Percentiles rank a stretch among this genome's conserved stretches.
Evolutionary conservation across 30 jellyfish, hydroid and myxozoan genomes (phyloP).

Genomic region (Cassiopea xamachana): DNA sequence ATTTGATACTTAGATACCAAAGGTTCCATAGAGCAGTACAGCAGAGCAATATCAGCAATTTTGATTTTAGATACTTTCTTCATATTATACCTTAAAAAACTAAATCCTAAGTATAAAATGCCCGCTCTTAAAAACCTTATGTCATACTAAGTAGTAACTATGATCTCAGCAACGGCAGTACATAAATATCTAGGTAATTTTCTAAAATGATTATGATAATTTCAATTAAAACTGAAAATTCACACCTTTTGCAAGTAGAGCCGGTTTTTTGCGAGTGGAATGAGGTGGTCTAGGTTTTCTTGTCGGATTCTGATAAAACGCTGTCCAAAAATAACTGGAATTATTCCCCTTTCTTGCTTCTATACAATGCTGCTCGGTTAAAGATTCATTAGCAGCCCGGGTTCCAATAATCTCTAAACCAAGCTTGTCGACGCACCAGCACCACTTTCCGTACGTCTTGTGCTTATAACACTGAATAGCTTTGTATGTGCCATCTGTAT

Average conservation of each 20-base stretch:
- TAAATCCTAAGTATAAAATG: no score
- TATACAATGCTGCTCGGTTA: conserved; percentile 79
- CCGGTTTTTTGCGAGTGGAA: conserved; percentile 39
- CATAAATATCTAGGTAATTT: no score
- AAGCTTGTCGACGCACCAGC: conserved; percentile 95
- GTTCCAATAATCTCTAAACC: conserved; percentile 97
- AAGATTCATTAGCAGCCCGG: conserved; percentile 68
- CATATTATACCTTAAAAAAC: no score
- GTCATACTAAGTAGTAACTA: no score
- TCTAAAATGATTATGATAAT: no score
- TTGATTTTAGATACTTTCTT: no score
- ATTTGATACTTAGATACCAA: no score
- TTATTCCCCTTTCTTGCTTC: conserved; percentile 72
- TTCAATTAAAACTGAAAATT: neutral
- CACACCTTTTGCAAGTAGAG: conserved; percentile 59
- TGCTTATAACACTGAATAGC: conserved; percentile 93
- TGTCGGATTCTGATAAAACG: conserved; percentile 88
- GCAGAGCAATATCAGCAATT: no score
- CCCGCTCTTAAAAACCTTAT: no score
- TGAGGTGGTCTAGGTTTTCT: conserved; percentile 73
- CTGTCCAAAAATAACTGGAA: conserved; percentile 89
- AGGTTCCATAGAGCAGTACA: no score
- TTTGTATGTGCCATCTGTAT: conserved; percentile 89
- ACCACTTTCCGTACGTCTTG: conserved; percentile 88
- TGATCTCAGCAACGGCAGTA: no score